Base-by-base conservation (phyloP, 2,797 vertebrate genomes). In the Enteromius fasciolatus region DNA sequence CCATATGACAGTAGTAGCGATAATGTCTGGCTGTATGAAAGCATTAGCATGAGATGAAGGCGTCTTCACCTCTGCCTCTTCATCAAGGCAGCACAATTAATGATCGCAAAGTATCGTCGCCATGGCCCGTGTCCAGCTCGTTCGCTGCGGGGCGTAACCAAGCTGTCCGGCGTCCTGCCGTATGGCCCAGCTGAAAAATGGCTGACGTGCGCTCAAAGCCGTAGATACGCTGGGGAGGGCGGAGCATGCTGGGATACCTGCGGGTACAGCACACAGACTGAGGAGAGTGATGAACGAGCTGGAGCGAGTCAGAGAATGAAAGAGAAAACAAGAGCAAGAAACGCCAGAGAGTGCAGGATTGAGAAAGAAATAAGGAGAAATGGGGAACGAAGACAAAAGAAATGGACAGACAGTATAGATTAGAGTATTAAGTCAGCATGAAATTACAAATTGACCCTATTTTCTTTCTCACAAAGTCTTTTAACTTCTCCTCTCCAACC, bases 1-100 rank as follows among this genome's bases (percentile, higher is more conserved):
- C 15, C 36, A 52, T 54, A n/a, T 2, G 31, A 75, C 6, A 17
- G 6, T 46, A 75, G 23, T 2, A 20, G 18, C 0, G 23, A 54
- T 64, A 31, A 50, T 64, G 44, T 72, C 28, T 41, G 17, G 15
- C 36, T 66, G 36, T 70, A 39, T 74, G n/a, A 36, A 73, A 74
- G 6, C 3, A 10, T 72, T 52, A 50, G 64, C 14, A 7, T 15
- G 23, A 69, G 14, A 77, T 77, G 68, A 84, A 89, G 33, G 87
- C 82, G 85, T 89, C 90, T 87, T 84, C 88, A 84, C 78, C 73
- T 80, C 15, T 48, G 18, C 46, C 90, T 86, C 88, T 89, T 88
- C 90, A 87, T 91, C 90, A 89, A 85, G 89, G 86, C 90, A 89
- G 90, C 87, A 87, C 90, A 90, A 92, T 93, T 92, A 89, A 85